These are phyloP conservation scores for Drosophila subsilvestris DNA, from an alignment of 2,888 invertebrate genomes.

Conservation along the genomic window DNA sequence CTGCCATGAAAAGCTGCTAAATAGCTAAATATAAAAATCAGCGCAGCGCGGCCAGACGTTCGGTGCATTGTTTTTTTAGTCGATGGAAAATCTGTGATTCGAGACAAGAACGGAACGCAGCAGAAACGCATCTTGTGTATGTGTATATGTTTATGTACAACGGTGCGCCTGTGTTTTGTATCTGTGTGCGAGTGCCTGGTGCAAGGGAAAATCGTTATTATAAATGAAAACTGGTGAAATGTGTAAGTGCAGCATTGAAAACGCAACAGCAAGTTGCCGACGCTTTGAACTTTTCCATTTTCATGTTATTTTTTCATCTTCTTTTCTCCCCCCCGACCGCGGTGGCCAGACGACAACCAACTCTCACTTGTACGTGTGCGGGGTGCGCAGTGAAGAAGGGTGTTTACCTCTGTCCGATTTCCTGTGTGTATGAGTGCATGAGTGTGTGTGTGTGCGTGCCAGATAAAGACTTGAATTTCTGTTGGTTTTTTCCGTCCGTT, in stretches of 20 bases:
- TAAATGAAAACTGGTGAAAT: constrained; percentile 67
- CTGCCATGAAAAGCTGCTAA: constrained; percentile 72
- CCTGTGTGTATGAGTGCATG: constrained; percentile 33
- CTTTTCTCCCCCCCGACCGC: constrained; percentile 21
- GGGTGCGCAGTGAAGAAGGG: constrained; percentile 68
- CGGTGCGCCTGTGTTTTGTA: constrained; percentile 33
- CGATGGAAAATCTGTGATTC: constrained; percentile 64
- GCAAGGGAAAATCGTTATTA: constrained; percentile 66
- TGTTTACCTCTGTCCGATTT: constrained; percentile 34
- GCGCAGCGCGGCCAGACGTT: constrained; percentile 61
- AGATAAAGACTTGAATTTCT: constrained; percentile 65
- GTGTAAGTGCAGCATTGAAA: constrained; percentile 60
- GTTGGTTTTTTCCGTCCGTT: constrained; percentile 13
- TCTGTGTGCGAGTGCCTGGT: constrained; percentile 60
- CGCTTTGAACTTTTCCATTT: constrained; percentile 61
- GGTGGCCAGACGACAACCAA: constrained; percentile 47
- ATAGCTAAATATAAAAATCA: constrained; percentile 78
- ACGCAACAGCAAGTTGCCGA: constrained; percentile 24
- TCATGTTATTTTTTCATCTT: constrained; percentile 51
- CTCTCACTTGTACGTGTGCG: constrained; percentile 72
- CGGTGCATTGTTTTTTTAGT: constrained; percentile 59
- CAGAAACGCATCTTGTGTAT: constrained; percentile 62
- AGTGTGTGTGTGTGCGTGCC: constrained; percentile 48
- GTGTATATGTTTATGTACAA: constrained; percentile 29
- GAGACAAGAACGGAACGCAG: constrained; percentile 19